Conservation (phyloP, 2,797 vertebrate genomes). For the Aulostomus chinensis region DNA sequence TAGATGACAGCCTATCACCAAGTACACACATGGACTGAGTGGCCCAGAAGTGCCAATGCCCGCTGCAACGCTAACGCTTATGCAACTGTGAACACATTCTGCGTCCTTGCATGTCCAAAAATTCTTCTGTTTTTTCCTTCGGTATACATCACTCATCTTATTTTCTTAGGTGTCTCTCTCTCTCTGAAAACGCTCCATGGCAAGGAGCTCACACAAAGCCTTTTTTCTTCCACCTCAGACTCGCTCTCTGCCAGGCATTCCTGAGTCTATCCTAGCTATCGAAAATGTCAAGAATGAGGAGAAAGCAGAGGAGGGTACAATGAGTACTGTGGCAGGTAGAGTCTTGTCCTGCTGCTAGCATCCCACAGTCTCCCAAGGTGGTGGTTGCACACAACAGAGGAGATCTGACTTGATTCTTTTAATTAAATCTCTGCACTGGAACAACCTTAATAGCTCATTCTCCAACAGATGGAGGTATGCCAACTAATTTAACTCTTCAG, state of each 20-base stretch:
- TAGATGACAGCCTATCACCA: conserved; percentile 39
- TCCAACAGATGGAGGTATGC: conserved; percentile 28
- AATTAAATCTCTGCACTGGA: conserved; percentile 63
- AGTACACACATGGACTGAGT: conserved; percentile 28
- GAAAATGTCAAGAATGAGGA: conserved; percentile 80
- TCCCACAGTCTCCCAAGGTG: conserved; percentile 51
- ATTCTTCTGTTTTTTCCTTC: conserved; percentile 18
- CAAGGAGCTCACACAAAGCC: conserved; percentile 61
- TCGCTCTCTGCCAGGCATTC: conserved; percentile 77
- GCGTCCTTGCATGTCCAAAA: conserved; percentile 57
- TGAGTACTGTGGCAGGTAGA: conserved; percentile 75
- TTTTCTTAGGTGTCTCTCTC: conserved; percentile 32
- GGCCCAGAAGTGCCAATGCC: conserved; percentile 33
- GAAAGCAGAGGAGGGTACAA: conserved; percentile 73
- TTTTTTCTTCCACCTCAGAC: conserved; percentile 69
- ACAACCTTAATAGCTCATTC: conserved; percentile 45
- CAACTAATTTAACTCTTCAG: conserved; percentile 3
- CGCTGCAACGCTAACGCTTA: conserved; percentile 25
- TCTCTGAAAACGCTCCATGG: conserved; percentile 41
- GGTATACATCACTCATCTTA: conserved; percentile 50
- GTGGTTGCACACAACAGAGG: conserved; percentile 45
- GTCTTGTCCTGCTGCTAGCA: conserved; percentile 76
- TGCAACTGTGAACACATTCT: conserved; percentile 47
- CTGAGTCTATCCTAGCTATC: conserved; percentile 79
- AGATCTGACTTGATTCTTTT: conserved; percentile 63